These are phyloP conservation scores for Aphis gossypii DNA, from an alignment of 1,140 invertebrate genomes.

Conservation along the genomic window DNA sequence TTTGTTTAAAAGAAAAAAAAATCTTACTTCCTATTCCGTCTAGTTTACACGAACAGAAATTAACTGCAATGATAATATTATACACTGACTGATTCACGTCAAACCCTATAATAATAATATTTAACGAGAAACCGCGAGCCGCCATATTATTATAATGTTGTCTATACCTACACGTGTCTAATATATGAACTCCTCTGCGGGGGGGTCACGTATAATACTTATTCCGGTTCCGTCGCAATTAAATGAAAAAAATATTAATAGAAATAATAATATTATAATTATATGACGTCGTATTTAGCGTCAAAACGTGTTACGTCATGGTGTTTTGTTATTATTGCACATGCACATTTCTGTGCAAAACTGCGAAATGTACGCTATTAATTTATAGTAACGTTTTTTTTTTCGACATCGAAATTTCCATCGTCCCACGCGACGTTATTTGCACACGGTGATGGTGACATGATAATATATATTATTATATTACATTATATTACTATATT, in stretches of 20 bases:
- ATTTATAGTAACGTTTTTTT: slow-evolving; percentile 7
- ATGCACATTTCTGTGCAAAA: background rate
- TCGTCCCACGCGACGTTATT: background rate
- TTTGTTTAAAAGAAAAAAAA: background rate
- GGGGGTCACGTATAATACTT: background rate
- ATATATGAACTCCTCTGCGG: background rate
- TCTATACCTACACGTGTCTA: background rate
- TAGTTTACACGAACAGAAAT: background rate
- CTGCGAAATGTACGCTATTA: background rate
- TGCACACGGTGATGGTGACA: background rate
- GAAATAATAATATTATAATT: background rate
- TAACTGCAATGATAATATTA: background rate
- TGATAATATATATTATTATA: background rate
- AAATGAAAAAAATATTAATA: background rate
- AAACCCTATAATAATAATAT: background rate
- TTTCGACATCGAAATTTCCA: background rate
- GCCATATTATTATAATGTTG: background rate
- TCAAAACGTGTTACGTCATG: background rate
- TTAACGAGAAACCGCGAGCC: background rate
- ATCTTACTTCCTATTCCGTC: background rate
- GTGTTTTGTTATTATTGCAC: background rate
- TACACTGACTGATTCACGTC: background rate
- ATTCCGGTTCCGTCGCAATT: background rate
- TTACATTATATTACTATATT: background rate
- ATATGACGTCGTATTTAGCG: background rate